phyloP scores from a whole-genome alignment of 2,888 invertebrate genomes.

The Ormyrus pomaceus region DNA sequence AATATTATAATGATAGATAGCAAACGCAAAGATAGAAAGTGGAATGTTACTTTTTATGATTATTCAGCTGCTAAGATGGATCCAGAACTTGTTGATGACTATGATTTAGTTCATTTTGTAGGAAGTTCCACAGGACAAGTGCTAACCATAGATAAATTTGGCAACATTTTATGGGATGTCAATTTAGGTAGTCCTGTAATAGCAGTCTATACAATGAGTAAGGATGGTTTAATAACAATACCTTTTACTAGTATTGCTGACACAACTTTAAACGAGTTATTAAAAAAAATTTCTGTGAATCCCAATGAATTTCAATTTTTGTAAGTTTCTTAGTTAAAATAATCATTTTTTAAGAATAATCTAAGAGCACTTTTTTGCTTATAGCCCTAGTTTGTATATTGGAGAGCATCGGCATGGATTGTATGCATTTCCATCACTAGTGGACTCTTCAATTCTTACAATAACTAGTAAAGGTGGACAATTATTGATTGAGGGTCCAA shows the following conservation, averaged over 20 bases:
- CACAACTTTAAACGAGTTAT: slow-evolving; percentile 84
- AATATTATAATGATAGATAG: slow-evolving; percentile 96
- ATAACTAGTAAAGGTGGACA: slow-evolving; percentile 85
- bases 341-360: slow-evolving; percentile 5
- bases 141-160: slow-evolving; percentile 90
- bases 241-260: slow-evolving; percentile 94
- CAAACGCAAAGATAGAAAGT: slow-evolving; percentile 84
- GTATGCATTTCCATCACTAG: slow-evolving; percentile 94
- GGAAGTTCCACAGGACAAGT: slow-evolving; percentile 92
- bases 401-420: slow-evolving; percentile 91
- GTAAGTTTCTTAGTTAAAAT: slow-evolving; percentile 71
- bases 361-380: slow-evolving; percentile 64
- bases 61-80: slow-evolving; percentile 92
- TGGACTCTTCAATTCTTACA: slow-evolving; percentile 92
- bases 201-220: slow-evolving; percentile 88
- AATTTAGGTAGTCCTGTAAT: slow-evolving; percentile 94
- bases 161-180: slow-evolving; percentile 90
- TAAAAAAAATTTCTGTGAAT: slow-evolving; percentile 73
- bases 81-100: slow-evolving; percentile 86
- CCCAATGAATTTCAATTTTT: slow-evolving; percentile 77
- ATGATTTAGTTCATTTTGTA: slow-evolving; percentile 92
- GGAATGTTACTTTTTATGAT: slow-evolving; percentile 98
- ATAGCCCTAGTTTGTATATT: slow-evolving; percentile 92
- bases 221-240: slow-evolving; percentile 87
- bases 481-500: slow-evolving; percentile 86